A percentile compares a stretch with the other conserved stretches of the same genome.
Conservation (phyloP, 2,888 invertebrate species). For the Cheilosia vernalis region DNA sequence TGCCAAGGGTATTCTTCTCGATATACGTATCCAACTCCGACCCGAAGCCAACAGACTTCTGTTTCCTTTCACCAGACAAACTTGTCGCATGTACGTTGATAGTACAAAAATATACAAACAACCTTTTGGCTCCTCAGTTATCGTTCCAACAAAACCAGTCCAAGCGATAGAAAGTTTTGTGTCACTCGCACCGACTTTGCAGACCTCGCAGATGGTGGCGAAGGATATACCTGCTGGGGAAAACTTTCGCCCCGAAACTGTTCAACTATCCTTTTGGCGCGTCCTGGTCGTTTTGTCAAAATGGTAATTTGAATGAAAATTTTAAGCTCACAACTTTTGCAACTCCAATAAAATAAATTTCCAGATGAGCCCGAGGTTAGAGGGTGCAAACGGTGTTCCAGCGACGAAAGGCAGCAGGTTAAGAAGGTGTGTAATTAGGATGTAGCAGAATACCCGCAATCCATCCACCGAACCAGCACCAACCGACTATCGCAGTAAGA, state of each 20-base stretch:
- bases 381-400: conserved; percentile 13
- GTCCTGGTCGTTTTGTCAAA: conserved; percentile 51
- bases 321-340: conserved; percentile 64
- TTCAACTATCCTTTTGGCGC: background rate
- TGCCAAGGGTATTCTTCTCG: conserved; percentile 17
- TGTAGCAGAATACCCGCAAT: conserved; percentile 61
- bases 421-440: conserved; percentile 72
- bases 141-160: conserved; percentile 17
- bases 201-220: conserved; percentile 62
- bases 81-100: conserved; percentile 41
- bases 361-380: conserved; percentile 34
- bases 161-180: conserved; percentile 38
- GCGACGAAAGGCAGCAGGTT: conserved; percentile 4
- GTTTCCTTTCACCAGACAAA: conserved; percentile 51
- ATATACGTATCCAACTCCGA: background rate
- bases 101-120: conserved; percentile 43
- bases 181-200: conserved; percentile 36
- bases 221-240: conserved; percentile 30
- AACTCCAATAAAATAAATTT: conserved; percentile 68
- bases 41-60: conserved; percentile 31
- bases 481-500: conserved; percentile 14
- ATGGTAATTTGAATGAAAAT: conserved; percentile 64
- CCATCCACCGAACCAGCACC: conserved; percentile 8
- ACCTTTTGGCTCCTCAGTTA: conserved; percentile 36
- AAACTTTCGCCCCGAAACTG: conserved; percentile 54